Evolutionary conservation across 2,888 invertebrate species (phyloP), one percentile per base, ranked within the genome.

Genomic region (Chymomyza amoena): DNA sequence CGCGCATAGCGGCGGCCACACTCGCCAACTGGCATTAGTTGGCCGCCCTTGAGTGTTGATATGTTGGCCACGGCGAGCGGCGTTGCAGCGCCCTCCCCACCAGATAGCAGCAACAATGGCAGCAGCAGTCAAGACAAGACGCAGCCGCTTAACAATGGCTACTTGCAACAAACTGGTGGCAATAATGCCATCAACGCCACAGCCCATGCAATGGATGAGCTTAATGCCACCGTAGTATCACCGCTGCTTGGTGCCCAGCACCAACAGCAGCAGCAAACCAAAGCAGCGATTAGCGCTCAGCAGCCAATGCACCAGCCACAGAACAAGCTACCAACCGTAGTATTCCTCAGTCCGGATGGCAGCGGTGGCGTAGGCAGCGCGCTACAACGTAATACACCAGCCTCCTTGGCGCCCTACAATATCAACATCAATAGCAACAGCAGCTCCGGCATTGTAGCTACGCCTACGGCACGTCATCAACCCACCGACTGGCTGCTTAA

Each of bases 401-500:
- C 78, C 10, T 57, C 64, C 5, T 18, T 54, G 15, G 69, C 78
- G 13, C 13, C 39, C n/a, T 20, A 62, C 39, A 62, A 62, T 50
- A 50, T 18, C 45, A 64, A 39, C 25, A 56, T 32, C 36, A 64
- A 15, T n/a, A 36, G 56, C 56, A 39, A 36, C 18, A 56, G 39
- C 15, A 39, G 50, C 45, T 7, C 18, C 20, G 45, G 51, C 18
- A 20, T 50, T 4, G 18, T 50, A 51, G 39, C 51, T 1, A 61
- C 61, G 45, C 36, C 18, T 9, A 32, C 61, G n/a, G 68, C 57
- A 51, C 61, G 60, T 68, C 68, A 36, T 66, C 82, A 78, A 15
- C 54, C 61, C 52, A 90, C 85, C 79, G 89, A 91, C 56, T 90
- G 89, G 85, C 70, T 91, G 94, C 95, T 91, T 93, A 94, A 67